Conservation (phyloP, 2,797 vertebrate species). For the Peromyscus nudipes region DNA sequence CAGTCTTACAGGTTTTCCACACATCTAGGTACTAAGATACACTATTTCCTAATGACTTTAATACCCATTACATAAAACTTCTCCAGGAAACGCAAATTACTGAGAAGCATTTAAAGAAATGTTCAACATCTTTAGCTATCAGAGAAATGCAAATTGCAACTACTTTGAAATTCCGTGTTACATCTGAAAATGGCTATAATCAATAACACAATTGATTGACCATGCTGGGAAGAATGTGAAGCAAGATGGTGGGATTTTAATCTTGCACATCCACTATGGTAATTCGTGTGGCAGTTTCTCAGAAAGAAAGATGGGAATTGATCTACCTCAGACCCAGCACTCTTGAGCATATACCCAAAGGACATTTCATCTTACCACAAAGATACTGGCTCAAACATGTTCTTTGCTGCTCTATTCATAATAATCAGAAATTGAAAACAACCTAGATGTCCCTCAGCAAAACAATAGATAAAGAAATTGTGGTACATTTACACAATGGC, state of each 20-base stretch:
- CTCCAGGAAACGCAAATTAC: not conserved
- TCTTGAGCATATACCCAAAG: not conserved
- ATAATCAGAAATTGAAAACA: not conserved
- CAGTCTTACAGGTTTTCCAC: not conserved
- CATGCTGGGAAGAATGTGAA: not conserved
- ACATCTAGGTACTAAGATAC: not conserved
- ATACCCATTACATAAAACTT: slow-evolving; percentile 14
- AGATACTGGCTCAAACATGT: not conserved
- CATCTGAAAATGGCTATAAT: not conserved
- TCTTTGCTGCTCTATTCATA: not conserved
- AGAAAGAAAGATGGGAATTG: not conserved
- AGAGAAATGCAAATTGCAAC: not conserved
- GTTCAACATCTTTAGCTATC: not conserved
- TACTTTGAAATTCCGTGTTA: not conserved
- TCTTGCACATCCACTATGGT: not conserved
- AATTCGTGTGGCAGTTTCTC: not conserved
- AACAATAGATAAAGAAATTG: not conserved
- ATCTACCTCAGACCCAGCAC: not conserved
- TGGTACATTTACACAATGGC: not conserved
- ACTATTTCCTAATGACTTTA: not conserved
- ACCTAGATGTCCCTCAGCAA: not conserved
- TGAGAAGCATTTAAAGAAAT: not conserved
- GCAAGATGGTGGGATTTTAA: not conserved
- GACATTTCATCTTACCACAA: not conserved
- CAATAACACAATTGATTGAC: not conserved